These are phyloP conservation scores for Gila robusta DNA, from an alignment of 2,797 vertebrate species.

Conservation along the genomic window DNA sequence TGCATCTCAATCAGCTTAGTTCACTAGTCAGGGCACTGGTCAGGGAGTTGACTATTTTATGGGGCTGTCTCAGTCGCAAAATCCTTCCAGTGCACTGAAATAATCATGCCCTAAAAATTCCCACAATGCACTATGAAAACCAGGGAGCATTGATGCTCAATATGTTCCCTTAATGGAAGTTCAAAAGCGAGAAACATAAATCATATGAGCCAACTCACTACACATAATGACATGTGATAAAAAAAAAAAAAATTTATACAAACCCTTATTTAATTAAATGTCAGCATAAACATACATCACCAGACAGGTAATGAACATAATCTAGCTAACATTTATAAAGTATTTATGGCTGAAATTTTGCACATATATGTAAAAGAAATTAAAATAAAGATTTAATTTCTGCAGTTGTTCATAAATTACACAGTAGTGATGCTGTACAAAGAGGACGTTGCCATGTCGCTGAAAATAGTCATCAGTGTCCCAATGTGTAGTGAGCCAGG, in stretches of 20 bases:
- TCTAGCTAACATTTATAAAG: neutral
- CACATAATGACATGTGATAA: too few relatives aligned
- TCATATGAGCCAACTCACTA: neutral
- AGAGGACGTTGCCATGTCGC: neutral
- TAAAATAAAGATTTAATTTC: neutral
- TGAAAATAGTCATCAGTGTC: neutral
- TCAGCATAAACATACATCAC: neutral
- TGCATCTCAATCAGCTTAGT: neutral
- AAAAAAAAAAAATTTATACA: too few relatives aligned
- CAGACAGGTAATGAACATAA: neutral
- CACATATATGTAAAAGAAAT: neutral
- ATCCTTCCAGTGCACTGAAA: too few relatives aligned
- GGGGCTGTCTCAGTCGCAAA: too few relatives aligned
- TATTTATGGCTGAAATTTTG: neutral
- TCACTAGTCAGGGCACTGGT: too few relatives aligned
- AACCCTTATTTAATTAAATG: too few relatives aligned
- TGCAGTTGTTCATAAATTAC: neutral
- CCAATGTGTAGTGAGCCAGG: neutral
- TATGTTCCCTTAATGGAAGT: neutral
- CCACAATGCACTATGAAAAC: too few relatives aligned
- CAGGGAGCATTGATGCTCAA: neutral
- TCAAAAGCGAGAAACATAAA: neutral
- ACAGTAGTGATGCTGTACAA: neutral
- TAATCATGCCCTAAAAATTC: too few relatives aligned
- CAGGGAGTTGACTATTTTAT: too few relatives aligned